Base-by-base conservation (phyloP, 1,140 invertebrate genomes). In the Bemisia tabaci region DNA sequence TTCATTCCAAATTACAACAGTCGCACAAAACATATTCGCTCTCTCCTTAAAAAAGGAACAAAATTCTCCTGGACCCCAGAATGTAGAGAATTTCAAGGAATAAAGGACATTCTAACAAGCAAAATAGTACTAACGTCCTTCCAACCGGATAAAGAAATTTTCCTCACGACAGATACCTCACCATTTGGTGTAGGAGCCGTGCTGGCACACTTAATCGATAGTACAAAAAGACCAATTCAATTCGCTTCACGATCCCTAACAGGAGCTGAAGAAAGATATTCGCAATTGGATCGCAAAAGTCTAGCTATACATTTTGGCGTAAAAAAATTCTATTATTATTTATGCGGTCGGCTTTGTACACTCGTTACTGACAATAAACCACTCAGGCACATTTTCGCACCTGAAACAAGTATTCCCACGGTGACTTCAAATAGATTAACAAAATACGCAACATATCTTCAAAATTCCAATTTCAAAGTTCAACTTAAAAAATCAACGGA, bases 251-350 rank as follows among this genome's bases (percentile, higher is more conserved):
- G 78, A 67, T 75, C 74, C 1, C 66, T 84, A 22, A 73, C 70
- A 22, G 26, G 67, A 26, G 71, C 78, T 22, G 80, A 83, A 72
- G 71, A 69, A 65, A 59, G 60, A 22, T 82, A 83, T 64, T 65
- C 74, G 12, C 77, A 79, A 68, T 75, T 81, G 26, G 77, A 83
- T 59, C 79, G 77, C 67, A 80, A 84, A 72, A 75, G 74, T 25
- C 67, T 80, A 12, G 73, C 74, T 73, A 21, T 73, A 82, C 17
- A 68, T 81, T n/a, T 79, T 72, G 70, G 75, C 72, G 12, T 74
- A 11, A 75, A 77, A 65, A 78, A 77, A 65, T 82, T 81, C 66
- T 73, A 79, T 39, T 63, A 76, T 12, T 82, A 77, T 67, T 61
- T 83, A 5, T 79, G 73, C 71, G 82, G 77, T 62, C 71, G 72